Percentiles rank a stretch among this genome's conserved stretches.
These are phyloP conservation scores for Copidosoma floridanum DNA, from an alignment of 1,140 invertebrate genomes.

Conservation along the genomic window DNA sequence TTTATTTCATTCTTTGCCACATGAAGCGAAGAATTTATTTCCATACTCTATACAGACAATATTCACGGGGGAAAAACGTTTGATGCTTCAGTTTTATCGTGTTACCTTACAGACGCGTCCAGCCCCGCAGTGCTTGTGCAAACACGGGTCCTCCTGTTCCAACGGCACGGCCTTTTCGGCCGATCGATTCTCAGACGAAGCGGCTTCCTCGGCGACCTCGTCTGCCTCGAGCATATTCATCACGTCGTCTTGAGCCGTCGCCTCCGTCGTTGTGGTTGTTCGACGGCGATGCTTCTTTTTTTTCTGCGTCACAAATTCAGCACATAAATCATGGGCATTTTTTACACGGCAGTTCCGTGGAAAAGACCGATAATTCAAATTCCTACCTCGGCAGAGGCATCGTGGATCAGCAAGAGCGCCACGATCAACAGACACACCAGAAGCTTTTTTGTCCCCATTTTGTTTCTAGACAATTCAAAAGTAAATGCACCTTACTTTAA, in stretches of 20 bases:
- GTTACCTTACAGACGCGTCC: constrained; percentile 80
- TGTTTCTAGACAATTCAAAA: too few species aligned
- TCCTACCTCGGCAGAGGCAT: constrained; percentile 39
- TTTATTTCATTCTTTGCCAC: too few species aligned
- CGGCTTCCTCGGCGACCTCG: constrained; percentile 36
- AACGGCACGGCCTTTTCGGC: constrained; percentile 22
- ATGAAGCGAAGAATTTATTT: too few species aligned
- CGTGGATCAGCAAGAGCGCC: constrained; percentile 31
- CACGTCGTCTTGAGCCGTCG: constrained; percentile 42
- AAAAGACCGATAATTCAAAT: too few species aligned
- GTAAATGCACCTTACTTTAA: too few species aligned
- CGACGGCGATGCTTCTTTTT: constrained; percentile 39
- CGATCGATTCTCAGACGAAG: constrained; percentile 30
- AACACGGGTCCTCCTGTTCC: constrained; percentile 69
- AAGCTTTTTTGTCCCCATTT: constrained; percentile 39
- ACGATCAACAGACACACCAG: constrained; percentile 35
- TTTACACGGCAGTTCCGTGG: too few species aligned
- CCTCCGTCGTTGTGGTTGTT: constrained; percentile 42
- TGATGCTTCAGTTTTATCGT: too few species aligned
- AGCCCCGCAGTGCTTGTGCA: constrained; percentile 83
- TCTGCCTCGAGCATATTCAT: constrained; percentile 49
- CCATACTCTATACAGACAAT: too few species aligned
- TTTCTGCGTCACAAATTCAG: too few species aligned
- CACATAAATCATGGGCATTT: too few species aligned
- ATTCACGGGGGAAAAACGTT: too few species aligned